Percentiles rank a stretch among this genome's conserved stretches.
Conservation (phyloP, 2,888 invertebrate species). For the Siphlonurus alternatus region DNA sequence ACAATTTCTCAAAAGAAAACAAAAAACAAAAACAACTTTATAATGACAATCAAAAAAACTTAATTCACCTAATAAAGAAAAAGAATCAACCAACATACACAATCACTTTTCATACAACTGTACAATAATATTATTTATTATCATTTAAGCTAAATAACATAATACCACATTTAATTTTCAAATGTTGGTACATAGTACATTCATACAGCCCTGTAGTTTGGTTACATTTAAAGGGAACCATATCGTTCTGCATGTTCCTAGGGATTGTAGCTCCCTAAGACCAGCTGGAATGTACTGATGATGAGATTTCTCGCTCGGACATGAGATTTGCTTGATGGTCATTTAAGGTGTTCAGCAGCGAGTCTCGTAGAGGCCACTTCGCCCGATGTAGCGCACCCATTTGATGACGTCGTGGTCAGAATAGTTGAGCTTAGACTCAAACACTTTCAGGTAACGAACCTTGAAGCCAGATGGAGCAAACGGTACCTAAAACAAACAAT, state of each 20-base stretch:
- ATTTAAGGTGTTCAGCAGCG: conserved; percentile 53
- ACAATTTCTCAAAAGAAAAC: no score
- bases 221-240: neutral
- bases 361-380: conserved; percentile 98
- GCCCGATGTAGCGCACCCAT: conserved; percentile 99
- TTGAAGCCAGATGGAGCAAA: conserved; percentile 99
- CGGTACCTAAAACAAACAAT: conserved; percentile 57
- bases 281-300: neutral
- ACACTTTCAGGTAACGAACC: conserved; percentile 97
- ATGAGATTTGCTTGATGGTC: neutral
- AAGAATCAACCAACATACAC: neutral
- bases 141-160: neutral
- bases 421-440: conserved; percentile 98
- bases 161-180: neutral
- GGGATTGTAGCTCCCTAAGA: no score
- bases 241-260: no score
- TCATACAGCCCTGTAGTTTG: neutral
- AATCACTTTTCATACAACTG: neutral
- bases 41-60: no score
- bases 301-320: neutral
- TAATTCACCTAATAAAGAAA: neutral
- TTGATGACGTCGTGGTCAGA: conserved; percentile 99
- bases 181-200: neutral
- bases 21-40: no score
- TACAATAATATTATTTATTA: neutral